Evolutionary conservation across 2,888 invertebrate species (phyloP).

Genomic region (Pycnomerus fuliginosus): DNA sequence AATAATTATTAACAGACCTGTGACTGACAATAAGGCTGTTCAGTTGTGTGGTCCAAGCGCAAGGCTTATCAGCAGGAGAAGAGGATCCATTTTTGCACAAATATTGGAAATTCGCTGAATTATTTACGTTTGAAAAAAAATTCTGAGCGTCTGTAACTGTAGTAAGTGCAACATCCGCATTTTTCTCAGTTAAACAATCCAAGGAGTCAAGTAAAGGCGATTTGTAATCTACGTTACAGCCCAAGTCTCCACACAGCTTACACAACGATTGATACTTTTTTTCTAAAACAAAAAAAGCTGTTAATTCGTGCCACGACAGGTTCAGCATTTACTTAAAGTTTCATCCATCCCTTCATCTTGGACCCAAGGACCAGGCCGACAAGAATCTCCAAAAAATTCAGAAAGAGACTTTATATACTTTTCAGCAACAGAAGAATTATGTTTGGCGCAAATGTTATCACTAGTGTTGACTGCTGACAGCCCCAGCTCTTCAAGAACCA

Average conservation of each 20-base stretch:
- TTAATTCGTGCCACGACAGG: no score
- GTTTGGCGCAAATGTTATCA: constrained; percentile 29
- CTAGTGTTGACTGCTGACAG: constrained; percentile 33
- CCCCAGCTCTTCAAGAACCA: constrained; percentile 64
- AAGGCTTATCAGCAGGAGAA: constrained; percentile 48
- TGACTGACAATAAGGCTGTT: no score
- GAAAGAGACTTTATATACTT: constrained; percentile 63
- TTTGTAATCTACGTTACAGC: constrained; percentile 26
- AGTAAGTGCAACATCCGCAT: constrained; percentile 60
- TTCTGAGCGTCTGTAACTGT: constrained; percentile 48
- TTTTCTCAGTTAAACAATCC: constrained; percentile 50
- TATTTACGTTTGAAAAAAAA: constrained; percentile 34
- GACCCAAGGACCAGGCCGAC: constrained; percentile 73
- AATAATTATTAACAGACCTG: no score
- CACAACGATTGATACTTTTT: constrained; percentile 37
- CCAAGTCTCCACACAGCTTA: constrained; percentile 35
- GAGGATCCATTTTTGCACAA: constrained; percentile 44
- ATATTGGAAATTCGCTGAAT: constrained; percentile 36
- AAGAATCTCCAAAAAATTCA: constrained; percentile 66
- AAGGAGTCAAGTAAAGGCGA: constrained; percentile 33
- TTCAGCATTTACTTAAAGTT: constrained; percentile 58
- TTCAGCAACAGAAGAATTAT: constrained; percentile 54
- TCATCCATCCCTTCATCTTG: constrained; percentile 56
- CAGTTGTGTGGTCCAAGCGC: constrained; percentile 65
- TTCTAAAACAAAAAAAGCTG: constrained; percentile 24